Base-by-base conservation (phyloP, 2,888 invertebrate species). In the Mythimna impura region DNA sequence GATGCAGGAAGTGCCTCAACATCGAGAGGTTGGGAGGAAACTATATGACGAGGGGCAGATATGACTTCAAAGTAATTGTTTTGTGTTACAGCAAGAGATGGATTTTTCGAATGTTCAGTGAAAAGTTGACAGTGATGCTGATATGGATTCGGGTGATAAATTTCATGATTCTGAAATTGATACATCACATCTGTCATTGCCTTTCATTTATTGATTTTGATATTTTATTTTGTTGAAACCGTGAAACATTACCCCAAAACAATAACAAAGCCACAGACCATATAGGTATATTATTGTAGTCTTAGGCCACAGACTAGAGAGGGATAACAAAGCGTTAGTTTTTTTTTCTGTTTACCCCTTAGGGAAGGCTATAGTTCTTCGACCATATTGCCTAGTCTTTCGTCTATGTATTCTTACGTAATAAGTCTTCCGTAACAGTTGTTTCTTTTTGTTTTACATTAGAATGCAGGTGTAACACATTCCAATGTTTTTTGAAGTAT, bases 101-200 rank as follows among this genome's bases (percentile, higher is more conserved):
- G 80, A 34, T 83, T 69, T 81, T 84, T 85, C 2, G 80, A 57
- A 22, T 83, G 80, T 17, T 86, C 85, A 47, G 84, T 50, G 34
- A 81, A 81, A 54, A 80, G 61, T 10, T 86, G 78, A 73, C 85
- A 87, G 60, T 86, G 87, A 52, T 87, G 86, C 54, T 87, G 84
- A 69, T 90, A 90, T 8, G 73, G 73, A 43, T 86, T 88, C 43
- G 87, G 79, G n/a, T 84, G 86, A 66, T 86, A 87, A 50, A 85
- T 66, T 57, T 87, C 84, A 81, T 88, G 87, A 61, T 71, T 98
- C 96, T 74, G 79, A 71, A 82, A 88, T 58, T 89, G 86, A 70
- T 88, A 90, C 89, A 90, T 89, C 20, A 8, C 0, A 14, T 57
- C 63, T 64, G 20, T 36, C 9, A 30, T 1, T n/a, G 34, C 20